Conservation (phyloP, 2,797 vertebrate species). For the Bovichtus variegatus region DNA sequence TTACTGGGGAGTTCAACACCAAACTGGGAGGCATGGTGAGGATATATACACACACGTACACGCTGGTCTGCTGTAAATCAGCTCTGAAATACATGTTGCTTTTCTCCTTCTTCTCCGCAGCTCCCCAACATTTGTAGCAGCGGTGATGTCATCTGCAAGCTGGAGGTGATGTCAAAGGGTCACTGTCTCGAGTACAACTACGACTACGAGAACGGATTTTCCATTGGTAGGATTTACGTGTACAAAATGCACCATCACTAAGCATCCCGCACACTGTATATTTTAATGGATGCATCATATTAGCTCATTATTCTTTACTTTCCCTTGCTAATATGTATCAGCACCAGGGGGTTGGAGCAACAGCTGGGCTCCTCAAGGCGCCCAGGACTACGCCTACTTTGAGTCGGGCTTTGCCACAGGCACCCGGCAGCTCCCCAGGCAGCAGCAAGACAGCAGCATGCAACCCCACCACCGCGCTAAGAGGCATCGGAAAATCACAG, state of each 20-base stretch:
- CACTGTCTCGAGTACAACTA: conserved; percentile 98
- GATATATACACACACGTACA: conserved; percentile 13
- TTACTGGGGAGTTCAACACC: conserved; percentile 91
- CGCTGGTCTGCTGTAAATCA: background rate
- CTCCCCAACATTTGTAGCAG: conserved; percentile 93
- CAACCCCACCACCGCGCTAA: conserved; percentile 82
- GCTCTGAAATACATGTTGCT: background rate
- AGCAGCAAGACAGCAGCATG: conserved; percentile 41
- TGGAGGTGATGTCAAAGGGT: conserved; percentile 92
- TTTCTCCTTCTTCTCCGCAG: conserved; percentile 74
- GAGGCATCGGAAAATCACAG: conserved; percentile 86
- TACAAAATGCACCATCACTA: background rate
- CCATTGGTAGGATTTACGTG: conserved; percentile 88
- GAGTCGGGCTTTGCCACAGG: conserved; percentile 87
- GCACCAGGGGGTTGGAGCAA: conserved; percentile 90
- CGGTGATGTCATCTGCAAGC: conserved; percentile 92
- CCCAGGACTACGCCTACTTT: conserved; percentile 94
- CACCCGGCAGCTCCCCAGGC: conserved; percentile 65
- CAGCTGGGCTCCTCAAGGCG: conserved; percentile 87
- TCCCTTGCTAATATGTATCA: conserved; percentile 62
- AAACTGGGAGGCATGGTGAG: conserved; percentile 93
- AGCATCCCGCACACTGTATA: fast-evolving
- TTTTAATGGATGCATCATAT: background rate
- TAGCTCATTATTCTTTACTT: background rate
- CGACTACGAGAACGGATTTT: conserved; percentile 98